These are phyloP conservation scores for Lasioglossum baleicum DNA, from an alignment of 1,140 invertebrate species.

Conservation along the genomic window DNA sequence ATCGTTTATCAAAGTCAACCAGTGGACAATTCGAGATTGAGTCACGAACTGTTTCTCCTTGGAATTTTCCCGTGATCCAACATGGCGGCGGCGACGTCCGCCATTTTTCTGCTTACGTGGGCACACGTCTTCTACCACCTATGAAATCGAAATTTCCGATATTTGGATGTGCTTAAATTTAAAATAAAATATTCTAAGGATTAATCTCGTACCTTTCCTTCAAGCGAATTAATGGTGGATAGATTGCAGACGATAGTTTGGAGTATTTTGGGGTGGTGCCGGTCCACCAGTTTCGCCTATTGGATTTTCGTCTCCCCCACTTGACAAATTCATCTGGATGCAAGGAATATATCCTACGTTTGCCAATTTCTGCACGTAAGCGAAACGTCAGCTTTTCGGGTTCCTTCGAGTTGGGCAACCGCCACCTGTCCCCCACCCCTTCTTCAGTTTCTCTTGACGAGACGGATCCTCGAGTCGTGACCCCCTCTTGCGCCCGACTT, in stretches of 20 bases:
- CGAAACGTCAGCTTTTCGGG: slow-evolving; percentile 75
- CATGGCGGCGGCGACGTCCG: slow-evolving; percentile 6
- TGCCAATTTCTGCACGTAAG: slow-evolving; percentile 74
- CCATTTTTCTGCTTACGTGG: slow-evolving; percentile 20
- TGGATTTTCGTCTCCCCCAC: slow-evolving; percentile 62
- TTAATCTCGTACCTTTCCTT: background rate
- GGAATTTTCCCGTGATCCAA: slow-evolving; percentile 10
- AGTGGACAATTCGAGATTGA: slow-evolving; percentile 60
- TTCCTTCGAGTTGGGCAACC: slow-evolving; percentile 52
- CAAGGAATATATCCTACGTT: slow-evolving; percentile 57
- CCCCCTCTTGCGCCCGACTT: slow-evolving; percentile 2
- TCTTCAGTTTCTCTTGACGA: slow-evolving; percentile 6
- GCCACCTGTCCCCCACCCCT: slow-evolving; percentile 29
- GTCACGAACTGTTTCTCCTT: slow-evolving; percentile 52
- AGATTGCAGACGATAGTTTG: no score
- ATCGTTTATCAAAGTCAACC: slow-evolving; percentile 64
- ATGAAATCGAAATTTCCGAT: no score
- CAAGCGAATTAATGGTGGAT: no score
- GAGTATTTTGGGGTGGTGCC: no score
- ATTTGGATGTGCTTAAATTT: background rate
- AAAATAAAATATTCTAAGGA: background rate
- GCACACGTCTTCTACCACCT: background rate
- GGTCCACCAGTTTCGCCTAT: slow-evolving; percentile 12
- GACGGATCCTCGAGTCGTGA: background rate
- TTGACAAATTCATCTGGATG: slow-evolving; percentile 68